A percentile compares a stretch with the other conserved stretches of the same genome.
Conservation (phyloP, 2,797 vertebrate genomes). For the Rallus crepitans region DNA sequence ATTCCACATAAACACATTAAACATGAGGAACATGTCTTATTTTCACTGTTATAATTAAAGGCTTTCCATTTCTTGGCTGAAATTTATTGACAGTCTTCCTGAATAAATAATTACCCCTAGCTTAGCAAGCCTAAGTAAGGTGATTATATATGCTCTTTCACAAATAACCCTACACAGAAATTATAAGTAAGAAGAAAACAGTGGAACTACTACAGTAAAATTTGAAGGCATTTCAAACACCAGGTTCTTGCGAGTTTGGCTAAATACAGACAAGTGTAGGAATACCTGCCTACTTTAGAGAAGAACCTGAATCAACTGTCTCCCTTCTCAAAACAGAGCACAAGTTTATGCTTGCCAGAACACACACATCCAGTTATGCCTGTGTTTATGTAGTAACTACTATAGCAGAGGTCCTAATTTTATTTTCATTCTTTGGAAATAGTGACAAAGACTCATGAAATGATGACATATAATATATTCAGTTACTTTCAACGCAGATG, state of each 20-base stretch:
- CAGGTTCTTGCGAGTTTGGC: background rate
- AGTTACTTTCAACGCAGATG: background rate
- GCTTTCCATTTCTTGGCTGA: background rate
- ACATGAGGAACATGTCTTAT: fast-evolving
- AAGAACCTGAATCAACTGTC: background rate
- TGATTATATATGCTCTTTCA: background rate
- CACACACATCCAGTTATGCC: background rate
- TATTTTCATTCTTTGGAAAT: background rate
- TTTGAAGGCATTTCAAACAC: background rate
- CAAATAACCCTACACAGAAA: background rate
- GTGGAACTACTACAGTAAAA: background rate
- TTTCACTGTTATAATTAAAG: background rate
- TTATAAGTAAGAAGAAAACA: background rate
- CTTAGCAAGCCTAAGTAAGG: background rate
- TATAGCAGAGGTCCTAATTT: background rate
- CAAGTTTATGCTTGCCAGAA: background rate
- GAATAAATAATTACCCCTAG: background rate
- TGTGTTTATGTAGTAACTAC: background rate
- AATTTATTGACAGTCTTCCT: background rate
- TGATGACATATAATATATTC: background rate
- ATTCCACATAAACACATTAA: background rate
- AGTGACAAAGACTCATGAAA: background rate
- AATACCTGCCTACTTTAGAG: background rate
- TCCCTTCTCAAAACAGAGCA: background rate
- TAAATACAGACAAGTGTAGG: background rate